Base-by-base conservation (phyloP, 2,113 vertebrate genomes). In the Butorides virescens region DNA sequence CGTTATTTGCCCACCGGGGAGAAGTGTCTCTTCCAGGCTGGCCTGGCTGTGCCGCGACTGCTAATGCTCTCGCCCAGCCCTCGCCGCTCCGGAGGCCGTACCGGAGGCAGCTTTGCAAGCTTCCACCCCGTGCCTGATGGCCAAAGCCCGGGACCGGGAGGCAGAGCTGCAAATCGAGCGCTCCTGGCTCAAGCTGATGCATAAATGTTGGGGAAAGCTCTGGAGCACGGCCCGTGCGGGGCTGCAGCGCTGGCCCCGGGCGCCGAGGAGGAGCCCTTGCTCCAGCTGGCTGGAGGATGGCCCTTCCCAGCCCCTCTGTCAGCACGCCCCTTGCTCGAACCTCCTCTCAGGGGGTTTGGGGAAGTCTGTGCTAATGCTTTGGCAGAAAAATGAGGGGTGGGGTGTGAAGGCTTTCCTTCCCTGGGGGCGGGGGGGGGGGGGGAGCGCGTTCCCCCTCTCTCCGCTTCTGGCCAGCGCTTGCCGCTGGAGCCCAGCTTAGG, bases 1-100 rank as follows among this genome's bases (percentile, higher is more conserved):
- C 65, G 76, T 88, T 81, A 81, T 80, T 94, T 89, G 83, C 91
- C 94, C 91, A 50, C 34, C 3, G 26, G 90, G 79, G 73, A 96
- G 21, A 84, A 62, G 18, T 11, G 66, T 11, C 29, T 93, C 66
- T 56, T 37, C 80, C 61, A 81, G 86, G 49, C 79, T 62, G 76
- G 37, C 11, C 72, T 0, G 1, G 86, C 88, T 81, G 55, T 52
- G 83, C 13, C 1, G 21, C 25, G 94, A 68, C 56, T 88, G 53
- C 56, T 77, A 58, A 74, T 55, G 65, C 32, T 83, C 82, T 32
- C 1, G 1, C 5, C n/a, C 30, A 9, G 1, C 59, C 10, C 46
- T 8, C 23, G 61, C 42, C 14, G 42, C 42, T 42, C 42, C 42
- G 10, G 59, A 34, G 63, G 56, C 71, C 0, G 11, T 1, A 12